phyloP scores from a whole-genome alignment of 2,888 invertebrate species.

The Neoaliturus tenellus region DNA sequence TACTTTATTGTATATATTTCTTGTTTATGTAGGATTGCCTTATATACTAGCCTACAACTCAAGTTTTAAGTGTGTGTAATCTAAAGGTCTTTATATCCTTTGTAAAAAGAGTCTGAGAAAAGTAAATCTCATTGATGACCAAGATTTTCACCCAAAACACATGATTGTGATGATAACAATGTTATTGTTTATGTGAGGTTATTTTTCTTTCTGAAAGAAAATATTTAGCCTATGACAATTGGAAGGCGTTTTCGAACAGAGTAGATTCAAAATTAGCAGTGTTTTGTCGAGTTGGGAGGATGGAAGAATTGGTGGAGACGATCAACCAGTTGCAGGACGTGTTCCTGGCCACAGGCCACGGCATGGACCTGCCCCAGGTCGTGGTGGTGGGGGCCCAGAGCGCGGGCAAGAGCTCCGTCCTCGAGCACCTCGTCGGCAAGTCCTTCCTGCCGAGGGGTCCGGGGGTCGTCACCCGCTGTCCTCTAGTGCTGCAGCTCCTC shows the following conservation, averaged over 20 bases:
- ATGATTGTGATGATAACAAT: neutral
- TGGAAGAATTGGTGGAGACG: constrained; percentile 74
- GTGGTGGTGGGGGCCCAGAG: constrained; percentile 80
- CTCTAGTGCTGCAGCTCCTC: constrained; percentile 79
- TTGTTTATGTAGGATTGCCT: too few species aligned
- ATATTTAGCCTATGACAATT: neutral
- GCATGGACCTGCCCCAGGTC: constrained; percentile 79
- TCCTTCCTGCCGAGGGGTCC: constrained; percentile 80
- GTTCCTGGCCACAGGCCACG: constrained; percentile 78
- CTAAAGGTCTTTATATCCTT: too few species aligned
- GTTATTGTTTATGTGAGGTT: neutral
- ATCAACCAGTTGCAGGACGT: constrained; percentile 82
- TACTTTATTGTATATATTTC: too few species aligned
- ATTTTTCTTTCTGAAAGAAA: neutral
- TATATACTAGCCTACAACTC: too few species aligned
- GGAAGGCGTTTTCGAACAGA: neutral
- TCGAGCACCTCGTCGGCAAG: constrained; percentile 78
- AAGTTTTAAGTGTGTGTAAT: too few species aligned
- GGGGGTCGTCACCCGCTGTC: constrained; percentile 79
- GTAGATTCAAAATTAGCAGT: neutral
- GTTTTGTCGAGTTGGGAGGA: constrained; percentile 18
- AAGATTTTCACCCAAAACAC: too few species aligned
- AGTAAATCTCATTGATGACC: too few species aligned
- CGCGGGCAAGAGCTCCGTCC: constrained; percentile 80
- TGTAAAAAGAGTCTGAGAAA: too few species aligned